Evolutionary conservation across 2,888 invertebrate species (phyloP), one percentile per base, ranked within the genome.

Genomic region (Camponotus fellah): DNA sequence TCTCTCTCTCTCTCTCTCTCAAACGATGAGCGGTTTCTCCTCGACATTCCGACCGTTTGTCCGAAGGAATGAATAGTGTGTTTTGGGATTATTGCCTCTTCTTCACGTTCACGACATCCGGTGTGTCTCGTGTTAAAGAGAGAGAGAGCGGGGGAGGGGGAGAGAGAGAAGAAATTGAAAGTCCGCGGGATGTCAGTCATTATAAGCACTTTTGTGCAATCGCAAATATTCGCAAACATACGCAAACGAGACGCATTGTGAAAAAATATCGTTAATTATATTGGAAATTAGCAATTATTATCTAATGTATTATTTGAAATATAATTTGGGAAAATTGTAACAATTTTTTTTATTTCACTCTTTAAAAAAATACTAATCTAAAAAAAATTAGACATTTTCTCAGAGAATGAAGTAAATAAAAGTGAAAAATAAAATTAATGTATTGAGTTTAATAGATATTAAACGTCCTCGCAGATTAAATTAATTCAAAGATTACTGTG

Each of bases 41-140:
- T 46, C 79, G 46, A 69, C 79, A 79, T 79, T 69, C 69, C 46
- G 60, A 34, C 46, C 49, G 49, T 69, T 79, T 85, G 76, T 84
- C 84, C 82, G 62, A 68, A 79, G 60, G n/a, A 66, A 58, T 68
- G 62, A 72, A 49, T 77, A 82, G 71, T 79, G 60, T 79, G 92
- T 91, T 92, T 92, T 90, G 87, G 89, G 89, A 92, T 93, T 92
- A 91, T 89, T 89, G 88, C 88, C 91, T 89, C 34, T 60, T 76
- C 66, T 43, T 49, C 53, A 26, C 43, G 53, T 58, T 34, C 69
- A 46, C 58, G 56, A 79, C 34, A 69, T 79, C 46, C 26, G 60
- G 46, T 60, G 17, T 69, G 43, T 71, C 34, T 56, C 81, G 79
- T 84, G 82, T 85, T 26, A 80, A 8, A 60, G 21, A 79, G 21